Evolutionary conservation across 2,797 vertebrate genomes (phyloP).

Genomic region (Hafferia zeledoni): DNA sequence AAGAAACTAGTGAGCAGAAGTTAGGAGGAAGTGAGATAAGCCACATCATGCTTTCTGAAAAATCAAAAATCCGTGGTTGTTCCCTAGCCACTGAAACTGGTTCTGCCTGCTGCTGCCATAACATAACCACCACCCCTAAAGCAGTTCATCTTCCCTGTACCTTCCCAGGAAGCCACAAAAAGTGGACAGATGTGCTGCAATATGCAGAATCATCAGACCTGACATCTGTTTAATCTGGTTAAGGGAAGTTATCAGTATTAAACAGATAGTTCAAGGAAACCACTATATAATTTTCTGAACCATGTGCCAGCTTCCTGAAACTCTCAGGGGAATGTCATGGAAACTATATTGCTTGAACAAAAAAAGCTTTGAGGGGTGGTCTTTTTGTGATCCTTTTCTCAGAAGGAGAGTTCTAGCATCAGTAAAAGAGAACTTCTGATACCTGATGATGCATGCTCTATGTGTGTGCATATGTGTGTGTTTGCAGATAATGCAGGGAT

Average conservation of each 20-base stretch:
- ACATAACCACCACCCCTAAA: background rate
- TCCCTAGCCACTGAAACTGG: background rate
- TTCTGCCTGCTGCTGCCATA: background rate
- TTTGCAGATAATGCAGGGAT: background rate
- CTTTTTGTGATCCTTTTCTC: background rate
- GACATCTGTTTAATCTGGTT: background rate
- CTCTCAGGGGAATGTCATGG: background rate
- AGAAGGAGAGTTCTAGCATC: background rate
- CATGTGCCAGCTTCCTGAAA: background rate
- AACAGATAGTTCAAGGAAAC: background rate
- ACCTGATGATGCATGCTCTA: background rate
- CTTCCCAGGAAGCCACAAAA: background rate
- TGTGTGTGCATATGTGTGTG: accelerated
- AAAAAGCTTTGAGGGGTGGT: background rate
- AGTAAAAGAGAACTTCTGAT: background rate
- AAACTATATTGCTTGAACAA: background rate
- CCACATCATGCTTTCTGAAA: background rate
- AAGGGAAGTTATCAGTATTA: background rate
- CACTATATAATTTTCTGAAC: background rate
- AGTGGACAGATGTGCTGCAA: background rate
- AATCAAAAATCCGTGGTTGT: background rate
- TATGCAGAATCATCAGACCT: background rate
- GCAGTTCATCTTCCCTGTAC: background rate
- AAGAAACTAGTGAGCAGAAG: background rate
- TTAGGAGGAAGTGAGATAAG: background rate